A percentile compares a stretch with the other conserved stretches of the same genome.
These are phyloP conservation scores for Ceryle rudis DNA, from an alignment of 2,797 vertebrate species.

Conservation along the genomic window DNA sequence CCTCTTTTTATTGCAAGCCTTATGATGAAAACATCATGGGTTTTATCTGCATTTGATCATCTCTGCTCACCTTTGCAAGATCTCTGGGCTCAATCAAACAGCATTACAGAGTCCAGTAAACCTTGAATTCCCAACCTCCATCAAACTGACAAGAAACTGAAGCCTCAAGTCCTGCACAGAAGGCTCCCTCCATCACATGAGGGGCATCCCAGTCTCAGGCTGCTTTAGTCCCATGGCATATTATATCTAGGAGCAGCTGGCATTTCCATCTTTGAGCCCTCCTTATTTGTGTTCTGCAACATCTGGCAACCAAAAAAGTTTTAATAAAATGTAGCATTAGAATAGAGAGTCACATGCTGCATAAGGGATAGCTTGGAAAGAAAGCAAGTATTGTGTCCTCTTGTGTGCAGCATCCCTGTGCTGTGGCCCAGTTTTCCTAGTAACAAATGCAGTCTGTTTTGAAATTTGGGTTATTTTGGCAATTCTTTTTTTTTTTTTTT, in stretches of 20 bases:
- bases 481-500: not conserved
- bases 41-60: not conserved
- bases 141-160: not conserved
- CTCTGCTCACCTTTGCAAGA: not conserved
- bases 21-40: not conserved
- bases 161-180: not conserved
- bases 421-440: not conserved
- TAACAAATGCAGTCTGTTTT: not conserved
- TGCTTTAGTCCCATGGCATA: not conserved
- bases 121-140: not conserved
- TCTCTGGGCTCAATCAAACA: not conserved
- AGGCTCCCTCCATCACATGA: not conserved
- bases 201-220: not conserved
- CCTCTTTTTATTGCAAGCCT: not conserved
- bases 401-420: not conserved
- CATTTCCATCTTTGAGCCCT: not conserved
- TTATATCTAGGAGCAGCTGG: not conserved
- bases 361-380: not conserved
- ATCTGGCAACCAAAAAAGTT: slow-evolving; percentile 13
- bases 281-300: not conserved
- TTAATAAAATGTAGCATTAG: not conserved
- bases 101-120: not conserved
- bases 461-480: not conserved
- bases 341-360: not conserved
- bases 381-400: slow-evolving; percentile 2